These are phyloP conservation scores for Eptatretus atami DNA, from an alignment of 2,797 vertebrate genomes.

Conservation along the genomic window DNA sequence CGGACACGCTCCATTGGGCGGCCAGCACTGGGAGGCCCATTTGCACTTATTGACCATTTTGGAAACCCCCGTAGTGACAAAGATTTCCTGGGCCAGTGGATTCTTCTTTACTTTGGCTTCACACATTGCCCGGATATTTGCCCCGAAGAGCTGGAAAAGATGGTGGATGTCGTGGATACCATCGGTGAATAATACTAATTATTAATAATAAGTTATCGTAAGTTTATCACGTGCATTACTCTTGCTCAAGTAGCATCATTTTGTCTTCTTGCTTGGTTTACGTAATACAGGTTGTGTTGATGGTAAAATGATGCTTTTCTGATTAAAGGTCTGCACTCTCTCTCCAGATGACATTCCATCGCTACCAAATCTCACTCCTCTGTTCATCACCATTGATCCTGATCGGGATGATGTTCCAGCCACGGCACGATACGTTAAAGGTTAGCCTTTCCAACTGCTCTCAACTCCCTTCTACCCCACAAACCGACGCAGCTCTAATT, in stretches of 20 bases:
- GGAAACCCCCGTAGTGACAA: constrained; percentile 28
- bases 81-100: constrained; percentile 57
- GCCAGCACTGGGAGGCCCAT: constrained; percentile 52
- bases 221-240: too few species aligned
- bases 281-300: too few species aligned
- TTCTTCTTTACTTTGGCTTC: constrained; percentile 78
- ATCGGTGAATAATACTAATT: constrained; percentile 25
- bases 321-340: not conserved
- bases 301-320: too few species aligned
- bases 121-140: constrained; percentile 92
- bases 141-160: constrained; percentile 79
- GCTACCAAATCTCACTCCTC: constrained; percentile 41
- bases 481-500: too few species aligned
- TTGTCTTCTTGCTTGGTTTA: too few species aligned
- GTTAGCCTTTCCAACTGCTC: constrained; percentile 13
- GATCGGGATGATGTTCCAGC: constrained; percentile 51
- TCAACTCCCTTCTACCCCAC: too few species aligned
- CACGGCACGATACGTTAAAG: constrained; percentile 50
- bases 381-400: constrained; percentile 82
- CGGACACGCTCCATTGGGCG: constrained; percentile 35
- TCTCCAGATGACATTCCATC: constrained; percentile 29
- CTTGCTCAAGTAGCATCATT: too few species aligned
- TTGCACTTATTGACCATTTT: constrained; percentile 39
- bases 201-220: not conserved
- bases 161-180: constrained; percentile 57